Base-by-base conservation (phyloP, 2,797 vertebrate species). In the Characodon lateralis region DNA sequence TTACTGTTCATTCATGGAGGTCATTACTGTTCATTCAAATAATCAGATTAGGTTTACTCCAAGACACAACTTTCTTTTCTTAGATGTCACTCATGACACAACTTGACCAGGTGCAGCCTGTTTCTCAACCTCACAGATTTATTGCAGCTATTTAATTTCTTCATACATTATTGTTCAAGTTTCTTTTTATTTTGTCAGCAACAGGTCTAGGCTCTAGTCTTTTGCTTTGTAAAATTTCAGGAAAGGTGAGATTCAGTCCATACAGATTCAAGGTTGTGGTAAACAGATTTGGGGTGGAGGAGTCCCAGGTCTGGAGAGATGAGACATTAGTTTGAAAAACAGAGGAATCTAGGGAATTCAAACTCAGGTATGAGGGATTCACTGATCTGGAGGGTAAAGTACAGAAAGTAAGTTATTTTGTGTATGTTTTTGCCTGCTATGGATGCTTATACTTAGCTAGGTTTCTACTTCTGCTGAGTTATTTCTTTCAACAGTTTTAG, bases 1-100 rank as follows among this genome's bases (percentile, higher is more conserved):
- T 94, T 91, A 89, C 89, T 43, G 10, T n/a, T n/a, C n/a, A n/a
- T n/a, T n/a, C n/a, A 91, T 86, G 85, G 88, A 92, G 88, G 88
- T 93, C 88, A 94, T 94, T 91, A 89, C 89, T 43, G 80, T 87
- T 88, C 88, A 79, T 82, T 78, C 74, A 48, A 65, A 84, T 83
- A 87, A 88, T 89, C 81, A 48, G 87, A 89, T 90, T 89, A 84
- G 83, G 91, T 92, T 93, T 88, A 56, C 12, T 31, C 26, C 14
- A 61, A 31, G 28, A 61, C 13, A 13, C 14, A 3, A 18, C 16
- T 31, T 22, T 35, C 35, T 22, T 65, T 39, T 65, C 18, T 9
- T 39, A 65, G 31, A 39, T 39, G 31, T 65, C 28, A 18, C 31
- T 65, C 31, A 35, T 5, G 61, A 31, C 31, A 35, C 61, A 39